Percentiles rank a stretch among this genome's conserved stretches.
phyloP scores from a whole-genome alignment of 2,888 invertebrate genomes.

The Euphydryas editha region DNA sequence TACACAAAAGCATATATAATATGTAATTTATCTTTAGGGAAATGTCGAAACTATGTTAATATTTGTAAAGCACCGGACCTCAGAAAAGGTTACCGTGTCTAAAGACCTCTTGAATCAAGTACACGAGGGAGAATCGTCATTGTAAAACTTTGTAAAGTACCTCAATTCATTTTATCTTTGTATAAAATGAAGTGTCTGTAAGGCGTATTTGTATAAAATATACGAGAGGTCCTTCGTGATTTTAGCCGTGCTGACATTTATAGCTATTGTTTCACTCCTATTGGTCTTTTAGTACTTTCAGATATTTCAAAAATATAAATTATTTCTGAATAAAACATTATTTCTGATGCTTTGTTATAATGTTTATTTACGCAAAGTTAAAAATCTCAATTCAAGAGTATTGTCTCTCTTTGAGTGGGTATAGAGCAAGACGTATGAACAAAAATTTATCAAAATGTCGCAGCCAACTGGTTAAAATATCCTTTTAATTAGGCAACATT shows the following conservation, averaged over 20 bases:
- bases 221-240: background rate
- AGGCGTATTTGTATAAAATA: background rate
- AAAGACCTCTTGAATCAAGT: constrained; percentile 11
- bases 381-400: too few species aligned
- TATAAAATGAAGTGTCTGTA: background rate
- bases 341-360: too few species aligned
- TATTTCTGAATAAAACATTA: too few species aligned
- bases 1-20: background rate
- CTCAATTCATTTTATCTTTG: constrained; percentile 10
- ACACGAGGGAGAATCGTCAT: constrained; percentile 15
- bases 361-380: too few species aligned
- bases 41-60: constrained; percentile 10
- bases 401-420: too few species aligned
- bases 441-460: too few species aligned
- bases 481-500: too few species aligned
- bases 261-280: background rate
- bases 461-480: too few species aligned
- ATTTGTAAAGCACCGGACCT: constrained; percentile 18
- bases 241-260: too few species aligned
- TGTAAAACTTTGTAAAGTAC: constrained; percentile 20
- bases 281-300: too few species aligned
- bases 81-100: constrained; percentile 17
- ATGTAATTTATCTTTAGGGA: constrained; percentile 10
- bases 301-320: too few species aligned
- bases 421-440: too few species aligned